Conservation (phyloP, 2,113 vertebrate genomes). For the Orcinus orca region DNA sequence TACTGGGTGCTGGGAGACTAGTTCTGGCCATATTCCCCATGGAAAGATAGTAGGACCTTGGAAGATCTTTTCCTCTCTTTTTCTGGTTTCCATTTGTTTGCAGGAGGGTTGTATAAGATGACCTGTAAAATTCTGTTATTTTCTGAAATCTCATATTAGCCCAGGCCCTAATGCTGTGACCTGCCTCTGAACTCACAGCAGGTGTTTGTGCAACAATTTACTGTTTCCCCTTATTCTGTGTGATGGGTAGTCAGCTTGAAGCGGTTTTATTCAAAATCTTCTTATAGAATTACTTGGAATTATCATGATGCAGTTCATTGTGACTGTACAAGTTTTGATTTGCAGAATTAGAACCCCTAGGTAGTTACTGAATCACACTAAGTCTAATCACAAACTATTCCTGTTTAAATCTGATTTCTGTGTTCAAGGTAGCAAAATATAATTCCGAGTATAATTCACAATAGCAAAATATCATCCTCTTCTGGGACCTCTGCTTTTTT, state of each 20-base stretch:
- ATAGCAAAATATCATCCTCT: not conserved
- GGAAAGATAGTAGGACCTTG: not conserved
- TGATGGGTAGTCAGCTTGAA: not conserved
- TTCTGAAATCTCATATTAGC: not conserved
- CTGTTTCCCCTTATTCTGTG: not conserved
- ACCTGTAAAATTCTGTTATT: not conserved
- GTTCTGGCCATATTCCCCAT: not conserved
- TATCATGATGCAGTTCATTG: not conserved
- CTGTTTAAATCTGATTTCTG: not conserved
- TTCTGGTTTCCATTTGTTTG: not conserved
- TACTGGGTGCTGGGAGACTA: not conserved
- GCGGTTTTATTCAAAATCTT: not conserved
- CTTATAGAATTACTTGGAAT: not conserved
- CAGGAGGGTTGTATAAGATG: not conserved
- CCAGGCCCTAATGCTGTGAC: not conserved
- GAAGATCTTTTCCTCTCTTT: not conserved
- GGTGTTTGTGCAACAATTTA: not conserved
- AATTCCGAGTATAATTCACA: not conserved
- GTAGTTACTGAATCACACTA: not conserved
- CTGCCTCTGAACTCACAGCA: not conserved
- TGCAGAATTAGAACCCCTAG: not conserved
- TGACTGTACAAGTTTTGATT: not conserved
- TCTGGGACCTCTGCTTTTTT: conserved; percentile 2
- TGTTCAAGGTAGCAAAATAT: not conserved
- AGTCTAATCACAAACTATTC: not conserved